Evolutionary conservation across 2,888 invertebrate species (phyloP), one percentile per base, ranked within the genome.

Genomic region (Hemistola chrysoprasaria): DNA sequence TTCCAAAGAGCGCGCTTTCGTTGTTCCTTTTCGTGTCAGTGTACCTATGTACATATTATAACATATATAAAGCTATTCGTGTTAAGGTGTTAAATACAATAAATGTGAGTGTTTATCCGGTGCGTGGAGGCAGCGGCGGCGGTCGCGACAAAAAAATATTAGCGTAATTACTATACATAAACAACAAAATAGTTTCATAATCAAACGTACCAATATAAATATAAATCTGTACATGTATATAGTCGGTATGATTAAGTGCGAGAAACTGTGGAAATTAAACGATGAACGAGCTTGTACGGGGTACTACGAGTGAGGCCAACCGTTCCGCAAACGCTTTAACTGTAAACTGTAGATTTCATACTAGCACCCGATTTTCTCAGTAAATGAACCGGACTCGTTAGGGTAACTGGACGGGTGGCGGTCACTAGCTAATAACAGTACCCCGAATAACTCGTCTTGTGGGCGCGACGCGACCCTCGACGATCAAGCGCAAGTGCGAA

Each of bases 181-280:
- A 45, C 76, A 87, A 71, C 85, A 80, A 81, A 86, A 90, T 91
- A 91, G 90, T 84, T 81, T 87, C 88, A 90, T 90, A 91, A 91
- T 91, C 90, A 91, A 93, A 93, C 89, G 93, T 93, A 93, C 93
- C 93, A 93, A 88, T 90, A n/a, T n/a, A 88, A 86, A 84, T 84
- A 78, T 81, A 76, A 78, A 79, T 78, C 78, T 74, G 82, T 83
- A 86, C 82, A 74, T 82, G 66, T 85, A 87, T 85, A 81, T 85
- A 74, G 65, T 50, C 52, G 50, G 50, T 48, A 52, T 55, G 39
- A 48, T 35, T 52, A 55, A 55, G 55, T 55, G 55, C 55, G 48
- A 55, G 48, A 43, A 55, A 55, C 52, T 55, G 55, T 52, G 48
- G 52, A 46, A 43, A 54, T 50, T 48, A 46, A 55, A 41, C 50